Base-by-base conservation (phyloP, 2,797 vertebrate genomes). In the Limnodromus scolopaceus region DNA sequence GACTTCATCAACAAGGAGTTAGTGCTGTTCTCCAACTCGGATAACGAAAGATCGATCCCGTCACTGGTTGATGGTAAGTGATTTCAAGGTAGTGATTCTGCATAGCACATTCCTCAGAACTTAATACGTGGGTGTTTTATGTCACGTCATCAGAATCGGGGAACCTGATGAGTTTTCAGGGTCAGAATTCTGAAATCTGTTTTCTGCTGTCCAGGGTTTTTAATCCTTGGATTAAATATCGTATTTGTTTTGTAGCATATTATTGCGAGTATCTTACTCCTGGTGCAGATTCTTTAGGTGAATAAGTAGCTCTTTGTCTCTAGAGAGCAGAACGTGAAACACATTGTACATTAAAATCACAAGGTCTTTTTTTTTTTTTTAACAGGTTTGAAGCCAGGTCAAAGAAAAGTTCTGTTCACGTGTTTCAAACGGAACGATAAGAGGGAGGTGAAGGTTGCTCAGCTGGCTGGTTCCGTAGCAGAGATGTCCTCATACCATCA, bases 401-500 rank as follows among this genome's bases (percentile, higher is more conserved):
- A 99, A 97, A 99, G 99, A 96, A 99, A 99, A 95, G 99, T 99
- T 95, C 66, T 99, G 66, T 99, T 99, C 98, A 99, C 98, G 6
- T 99, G 99, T 97, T 99, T 99, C 92, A 99, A 99, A 95, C 98
- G 99, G 74, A 99, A 99, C 2, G 99, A 99, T 96, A 99, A 99
- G 87, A 98, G 99, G 91, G 99, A 99, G 93, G 99, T 99, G 95
- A 99, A 99, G 92, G 99, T 99, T 91, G 99, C 99, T 75, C 99
- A 99, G 97, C 96, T 99, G 97, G 99, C 99, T 81, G 99, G 99
- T n/a, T 99, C 99, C 30, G 99, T 99, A 23, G 99, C 99, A 14
- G 99, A 99, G 98, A 99, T 99, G 99, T 99, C 99, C 1, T 99
- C 99, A 41, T 99, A 99, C 94, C 99, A 99, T 95, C 99, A 99